Evolutionary conservation across 2,797 vertebrate genomes (phyloP), one percentile per base, ranked within the genome.

Genomic region (Poecilia velifera): DNA sequence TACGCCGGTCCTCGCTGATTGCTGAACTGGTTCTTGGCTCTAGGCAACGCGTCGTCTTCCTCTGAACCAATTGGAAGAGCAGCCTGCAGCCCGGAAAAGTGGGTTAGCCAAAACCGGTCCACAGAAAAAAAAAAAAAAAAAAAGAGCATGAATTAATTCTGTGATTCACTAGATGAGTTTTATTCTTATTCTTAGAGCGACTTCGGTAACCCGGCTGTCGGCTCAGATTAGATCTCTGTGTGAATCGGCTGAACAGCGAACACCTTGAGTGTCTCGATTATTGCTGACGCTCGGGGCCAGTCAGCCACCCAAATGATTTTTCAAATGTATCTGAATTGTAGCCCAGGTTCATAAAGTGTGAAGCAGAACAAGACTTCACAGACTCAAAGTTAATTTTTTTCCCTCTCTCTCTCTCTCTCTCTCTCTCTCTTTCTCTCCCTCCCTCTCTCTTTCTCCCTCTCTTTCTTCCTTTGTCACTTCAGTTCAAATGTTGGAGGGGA

Each of bases 21-120:
- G 55, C 72, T 73, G 75, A 88, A 91, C 83, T 88, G 78, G 73
- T 74, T 83, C 76, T 77, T 47, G 76, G 88, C 88, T 89, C 28
- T 51, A 41, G 81, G 64, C 77, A 59, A 74, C 64, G 71, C 76
- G 73, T 6, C 49, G 13, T 85, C 82, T 90, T 79, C 84, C 79
- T 83, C 73, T 81, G 72, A 81, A 78, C 66, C 80, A 57, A 88
- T 89, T 85, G 70, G 75, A 79, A 86, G 83, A 85, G 83, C 72
- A 62, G 75, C 36, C 76, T 49, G 80, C 71, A 70, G 68, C 47
- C 76, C 84, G 73, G 81, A 86, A 82, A 87, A 66, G 74, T 80
- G 81, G 74, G 76, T 87, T 82, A 84, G 75, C 76, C 73, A 59
- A 77, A 77, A 73, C 74, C 53, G 68, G 80, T 84, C 62, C 51